Evolutionary conservation across 2,113 vertebrate genomes (phyloP).

Genomic region (Pogonocichla stellata): DNA sequence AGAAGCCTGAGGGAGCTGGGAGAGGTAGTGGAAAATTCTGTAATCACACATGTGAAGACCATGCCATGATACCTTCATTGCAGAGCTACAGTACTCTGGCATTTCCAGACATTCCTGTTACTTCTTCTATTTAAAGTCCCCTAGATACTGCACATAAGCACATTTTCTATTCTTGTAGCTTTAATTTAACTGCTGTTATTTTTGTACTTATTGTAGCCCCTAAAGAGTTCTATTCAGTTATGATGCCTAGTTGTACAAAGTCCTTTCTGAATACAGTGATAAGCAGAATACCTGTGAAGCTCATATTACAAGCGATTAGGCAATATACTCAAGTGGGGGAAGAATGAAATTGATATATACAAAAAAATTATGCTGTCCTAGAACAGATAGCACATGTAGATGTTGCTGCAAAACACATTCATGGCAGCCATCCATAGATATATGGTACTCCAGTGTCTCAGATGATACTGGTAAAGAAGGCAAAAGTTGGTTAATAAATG

Average conservation of each 20-base stretch:
- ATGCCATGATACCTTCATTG: background rate
- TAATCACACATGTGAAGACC: background rate
- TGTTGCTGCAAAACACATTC: background rate
- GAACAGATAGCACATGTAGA: background rate
- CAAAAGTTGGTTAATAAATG: background rate
- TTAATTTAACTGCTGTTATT: background rate
- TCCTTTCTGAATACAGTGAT: background rate
- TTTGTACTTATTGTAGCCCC: background rate
- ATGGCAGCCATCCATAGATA: conserved; percentile 9
- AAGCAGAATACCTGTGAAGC: background rate
- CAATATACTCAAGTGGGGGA: background rate
- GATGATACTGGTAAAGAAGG: background rate
- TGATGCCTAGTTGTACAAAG: background rate
- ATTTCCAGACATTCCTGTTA: background rate
- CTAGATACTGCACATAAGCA: background rate
- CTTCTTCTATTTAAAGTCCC: background rate
- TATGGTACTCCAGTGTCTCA: background rate
- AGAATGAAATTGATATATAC: background rate
- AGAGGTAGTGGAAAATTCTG: background rate
- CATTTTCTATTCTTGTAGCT: background rate
- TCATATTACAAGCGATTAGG: background rate
- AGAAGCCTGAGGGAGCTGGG: background rate
- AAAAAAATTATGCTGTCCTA: background rate
- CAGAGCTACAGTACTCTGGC: background rate
- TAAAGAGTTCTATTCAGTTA: background rate